Conservation (phyloP, 2,113 vertebrate genomes). For the Seriola quinqueradiata region DNA sequence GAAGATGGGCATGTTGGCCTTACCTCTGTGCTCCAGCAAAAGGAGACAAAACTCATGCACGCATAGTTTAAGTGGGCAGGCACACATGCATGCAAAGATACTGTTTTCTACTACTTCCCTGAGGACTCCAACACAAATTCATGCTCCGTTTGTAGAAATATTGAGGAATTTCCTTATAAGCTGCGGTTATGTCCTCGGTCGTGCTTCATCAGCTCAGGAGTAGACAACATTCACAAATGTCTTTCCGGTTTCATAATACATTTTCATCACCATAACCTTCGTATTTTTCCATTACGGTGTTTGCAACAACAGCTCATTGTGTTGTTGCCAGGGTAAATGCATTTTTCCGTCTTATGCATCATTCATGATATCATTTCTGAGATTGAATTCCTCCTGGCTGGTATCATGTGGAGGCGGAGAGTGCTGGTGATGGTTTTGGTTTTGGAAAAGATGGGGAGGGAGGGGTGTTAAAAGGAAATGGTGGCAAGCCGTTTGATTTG, state of each 20-base stretch:
- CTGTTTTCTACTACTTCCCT: constrained; percentile 13
- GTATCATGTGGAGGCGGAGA: constrained; percentile 70
- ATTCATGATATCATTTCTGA: constrained; percentile 82
- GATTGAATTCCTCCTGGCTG: constrained; percentile 81
- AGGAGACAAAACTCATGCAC: constrained; percentile 61
- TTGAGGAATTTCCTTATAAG: constrained; percentile 61
- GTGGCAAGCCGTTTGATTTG: constrained; percentile 53
- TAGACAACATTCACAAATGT: constrained; percentile 67
- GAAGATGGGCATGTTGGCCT: constrained; percentile 63
- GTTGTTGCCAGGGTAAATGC: constrained; percentile 78
- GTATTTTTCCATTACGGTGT: constrained; percentile 76
- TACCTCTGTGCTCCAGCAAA: constrained; percentile 49
- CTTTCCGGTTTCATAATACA: constrained; percentile 68
- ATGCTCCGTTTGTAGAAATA: constrained; percentile 44
- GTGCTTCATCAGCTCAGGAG: constrained; percentile 47
- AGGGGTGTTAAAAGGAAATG: constrained; percentile 45
- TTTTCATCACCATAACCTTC: constrained; percentile 76
- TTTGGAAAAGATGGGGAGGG: constrained; percentile 9
- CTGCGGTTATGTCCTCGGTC: constrained; percentile 51
- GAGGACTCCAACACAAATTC: constrained; percentile 46
- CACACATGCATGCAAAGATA: constrained; percentile 33
- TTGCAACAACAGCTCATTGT: constrained; percentile 81
- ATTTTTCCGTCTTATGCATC: constrained; percentile 80
- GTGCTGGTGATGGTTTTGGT: constrained; percentile 46
- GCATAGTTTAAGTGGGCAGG: constrained; percentile 24